Evolutionary conservation across 2,888 invertebrate species (phyloP), one percentile per base, ranked within the genome.

Genomic region (Cheilosia grossa): DNA sequence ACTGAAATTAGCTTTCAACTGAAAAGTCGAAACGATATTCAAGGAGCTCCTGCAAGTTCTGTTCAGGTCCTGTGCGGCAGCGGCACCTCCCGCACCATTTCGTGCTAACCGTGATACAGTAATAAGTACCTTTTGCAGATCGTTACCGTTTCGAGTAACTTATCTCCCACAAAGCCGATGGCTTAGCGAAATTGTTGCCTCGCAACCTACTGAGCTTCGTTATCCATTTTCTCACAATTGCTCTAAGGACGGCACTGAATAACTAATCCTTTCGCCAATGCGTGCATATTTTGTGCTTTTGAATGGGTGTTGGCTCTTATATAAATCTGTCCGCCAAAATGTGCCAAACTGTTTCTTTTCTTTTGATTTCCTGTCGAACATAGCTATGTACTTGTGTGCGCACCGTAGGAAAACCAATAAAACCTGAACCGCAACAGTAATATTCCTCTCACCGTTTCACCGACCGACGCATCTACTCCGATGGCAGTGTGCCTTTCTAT

Each of bases 401-500:
- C 75, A 27, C 59, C 33, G 21, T 58, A 24, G 69, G 51, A 66
- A 70, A 79, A 74, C 74, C 61, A 83, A 79, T 83, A 80, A 80
- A 83, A 69, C 64, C 64, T 74, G 72, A 83, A 74, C 83, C 74
- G 54, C 67, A 67, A 17, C 47, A 37, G 13, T 21, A 47, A 33
- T 69, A 47, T 33, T 44, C 33, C 33, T 67, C 59, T 59, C 42
- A 66, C 75, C 30, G 33, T n/a, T 13, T 7, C n/a, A n/a, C n/a
- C n/a, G n/a, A 3, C 3, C 30, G 2, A 17, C 30, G 15, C 2
- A 17, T 61, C 49, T 69, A 37, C 61, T 49, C 54, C 33, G 17
- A 54, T 37, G 33, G 17, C 47, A 21, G 44, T 15, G 17, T 56
- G 15, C 7, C 15, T 15, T 6, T 42, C 42, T 13, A 15, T 42